phyloP scores from a whole-genome alignment of 2,113 vertebrate species.

The Pachyramphus minor region DNA sequence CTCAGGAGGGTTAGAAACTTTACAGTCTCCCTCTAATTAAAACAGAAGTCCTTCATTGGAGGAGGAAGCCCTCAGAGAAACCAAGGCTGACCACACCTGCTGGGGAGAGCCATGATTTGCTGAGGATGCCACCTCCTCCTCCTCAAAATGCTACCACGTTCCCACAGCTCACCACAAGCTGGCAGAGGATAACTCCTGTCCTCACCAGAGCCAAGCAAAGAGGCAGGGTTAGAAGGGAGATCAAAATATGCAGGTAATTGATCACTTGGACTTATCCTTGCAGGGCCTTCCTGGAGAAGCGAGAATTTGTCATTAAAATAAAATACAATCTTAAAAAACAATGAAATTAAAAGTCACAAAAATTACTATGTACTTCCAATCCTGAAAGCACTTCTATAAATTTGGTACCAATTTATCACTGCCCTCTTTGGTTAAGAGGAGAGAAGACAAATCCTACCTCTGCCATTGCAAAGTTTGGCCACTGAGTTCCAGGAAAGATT shows the following conservation, averaged over 20 bases:
- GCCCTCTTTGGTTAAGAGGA: neutral
- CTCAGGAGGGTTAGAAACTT: neutral
- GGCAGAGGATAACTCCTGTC: neutral
- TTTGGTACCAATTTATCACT: neutral
- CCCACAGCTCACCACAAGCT: neutral
- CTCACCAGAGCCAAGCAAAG: neutral
- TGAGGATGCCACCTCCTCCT: constrained; percentile 1
- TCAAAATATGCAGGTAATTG: neutral
- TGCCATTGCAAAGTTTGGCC: neutral
- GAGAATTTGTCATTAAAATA: neutral
- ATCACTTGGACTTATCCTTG: neutral
- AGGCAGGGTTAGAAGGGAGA: neutral
- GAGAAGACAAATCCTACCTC: neutral
- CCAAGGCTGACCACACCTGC: neutral
- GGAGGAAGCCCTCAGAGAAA: constrained; percentile 28
- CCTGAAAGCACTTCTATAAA: neutral
- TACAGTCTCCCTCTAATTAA: neutral
- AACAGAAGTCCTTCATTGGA: constrained; percentile 2
- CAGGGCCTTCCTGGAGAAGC: neutral
- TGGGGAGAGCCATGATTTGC: neutral
- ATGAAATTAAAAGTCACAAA: neutral
- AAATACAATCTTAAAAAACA: neutral
- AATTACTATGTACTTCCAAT: neutral
- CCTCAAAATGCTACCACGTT: neutral
- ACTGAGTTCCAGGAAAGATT: neutral